A percentile compares a stretch with the other conserved stretches of the same genome.
Conservation (phyloP, 1,140 invertebrate genomes). For the Solen grandis region DNA sequence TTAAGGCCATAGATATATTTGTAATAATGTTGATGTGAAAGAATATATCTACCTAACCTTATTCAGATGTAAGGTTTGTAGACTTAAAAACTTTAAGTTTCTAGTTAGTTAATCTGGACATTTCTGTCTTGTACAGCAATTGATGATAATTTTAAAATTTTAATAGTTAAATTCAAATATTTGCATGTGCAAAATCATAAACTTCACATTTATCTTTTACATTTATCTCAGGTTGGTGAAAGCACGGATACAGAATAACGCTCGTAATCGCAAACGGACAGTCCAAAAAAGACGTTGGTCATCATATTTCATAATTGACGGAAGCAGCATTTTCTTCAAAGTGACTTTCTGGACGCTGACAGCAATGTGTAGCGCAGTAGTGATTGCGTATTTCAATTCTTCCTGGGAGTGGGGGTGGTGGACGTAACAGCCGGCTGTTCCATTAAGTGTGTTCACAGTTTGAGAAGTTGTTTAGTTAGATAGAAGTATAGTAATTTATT, state of each 20-base stretch:
- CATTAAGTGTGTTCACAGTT: neutral
- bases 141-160: no score
- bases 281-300: slow-evolving; percentile 25
- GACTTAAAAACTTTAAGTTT: no score
- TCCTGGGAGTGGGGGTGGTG: slow-evolving; percentile 48
- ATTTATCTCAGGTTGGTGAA: slow-evolving; percentile 38
- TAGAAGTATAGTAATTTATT: no score
- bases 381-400: slow-evolving; percentile 47
- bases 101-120: no score
- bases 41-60: no score
- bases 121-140: no score
- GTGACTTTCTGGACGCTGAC: slow-evolving; percentile 56
- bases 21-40: no score
- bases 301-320: slow-evolving; percentile 37
- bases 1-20: no score
- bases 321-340: slow-evolving; percentile 34
- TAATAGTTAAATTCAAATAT: no score
- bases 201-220: neutral
- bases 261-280: neutral
- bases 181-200: no score
- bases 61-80: no score
- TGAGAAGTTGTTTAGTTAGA: no score
- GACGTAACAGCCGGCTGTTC: slow-evolving; percentile 16
- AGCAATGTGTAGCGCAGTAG: slow-evolving; percentile 44
- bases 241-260: slow-evolving; percentile 37